Percentiles rank a stretch among this genome's conserved stretches.
These are phyloP conservation scores for Bimastos eiseni DNA, from an alignment of 2,888 invertebrate species.

Conservation along the genomic window DNA sequence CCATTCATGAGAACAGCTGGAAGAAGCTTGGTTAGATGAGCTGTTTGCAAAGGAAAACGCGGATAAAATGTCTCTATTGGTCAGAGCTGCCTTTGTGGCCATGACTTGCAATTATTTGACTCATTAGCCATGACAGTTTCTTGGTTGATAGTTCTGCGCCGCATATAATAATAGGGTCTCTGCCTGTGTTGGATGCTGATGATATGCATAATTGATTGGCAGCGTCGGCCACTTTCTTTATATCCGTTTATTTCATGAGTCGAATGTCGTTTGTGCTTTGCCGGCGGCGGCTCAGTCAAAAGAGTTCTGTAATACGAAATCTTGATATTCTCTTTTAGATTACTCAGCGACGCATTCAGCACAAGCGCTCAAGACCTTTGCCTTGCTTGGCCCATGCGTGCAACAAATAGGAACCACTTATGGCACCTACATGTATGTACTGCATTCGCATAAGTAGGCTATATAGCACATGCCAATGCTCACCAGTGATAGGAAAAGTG, in stretches of 20 bases:
- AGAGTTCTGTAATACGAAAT: neutral
- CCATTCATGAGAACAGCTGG: too few species aligned
- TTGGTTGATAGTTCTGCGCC: neutral
- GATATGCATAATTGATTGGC: constrained; percentile 13
- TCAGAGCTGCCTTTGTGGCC: too few species aligned
- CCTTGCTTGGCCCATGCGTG: neutral
- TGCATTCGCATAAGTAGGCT: too few species aligned
- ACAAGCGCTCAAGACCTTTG: neutral
- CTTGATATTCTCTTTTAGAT: neutral
- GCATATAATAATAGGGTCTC: neutral
- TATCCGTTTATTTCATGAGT: neutral
- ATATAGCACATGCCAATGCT: neutral
- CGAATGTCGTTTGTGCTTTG: neutral
- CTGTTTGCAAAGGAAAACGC: too few species aligned
- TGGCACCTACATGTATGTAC: too few species aligned
- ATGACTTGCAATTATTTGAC: too few species aligned
- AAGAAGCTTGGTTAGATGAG: too few species aligned
- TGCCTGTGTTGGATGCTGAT: neutral
- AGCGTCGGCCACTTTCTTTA: neutral
- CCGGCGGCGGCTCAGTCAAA: neutral
- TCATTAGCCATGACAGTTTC: too few species aligned
- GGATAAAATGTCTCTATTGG: too few species aligned
- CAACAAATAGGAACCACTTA: neutral
- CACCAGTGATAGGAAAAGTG: neutral
- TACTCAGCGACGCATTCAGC: neutral